Evolutionary conservation across 2,113 vertebrate species (phyloP).

Genomic region (Ochotona curzoniae): DNA sequence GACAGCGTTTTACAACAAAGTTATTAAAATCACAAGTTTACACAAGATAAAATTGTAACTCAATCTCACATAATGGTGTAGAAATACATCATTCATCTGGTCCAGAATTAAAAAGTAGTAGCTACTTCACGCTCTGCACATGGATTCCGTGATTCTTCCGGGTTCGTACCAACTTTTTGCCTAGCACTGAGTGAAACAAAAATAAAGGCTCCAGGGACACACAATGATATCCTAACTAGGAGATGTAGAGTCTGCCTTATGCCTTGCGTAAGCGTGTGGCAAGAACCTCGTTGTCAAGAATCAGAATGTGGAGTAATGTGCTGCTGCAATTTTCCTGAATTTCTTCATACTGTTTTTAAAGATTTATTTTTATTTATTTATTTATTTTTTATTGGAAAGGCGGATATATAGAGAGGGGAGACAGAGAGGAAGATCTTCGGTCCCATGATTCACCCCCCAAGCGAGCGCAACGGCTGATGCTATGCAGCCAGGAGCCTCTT

Average conservation of each 20-base stretch:
- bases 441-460: no score
- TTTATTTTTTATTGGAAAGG: no score
- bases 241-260: neutral
- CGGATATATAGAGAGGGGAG: no score
- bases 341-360: neutral
- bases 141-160: neutral
- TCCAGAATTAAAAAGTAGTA: neutral
- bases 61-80: neutral
- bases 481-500: no score
- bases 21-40: neutral
- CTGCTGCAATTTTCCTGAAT: neutral
- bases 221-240: neutral
- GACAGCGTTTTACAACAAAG: neutral
- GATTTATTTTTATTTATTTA: no score
- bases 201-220: no score
- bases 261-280: accelerated
- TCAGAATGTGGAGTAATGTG: neutral
- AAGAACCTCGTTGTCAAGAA: neutral
- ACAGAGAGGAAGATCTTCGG: no score
- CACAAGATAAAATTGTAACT: neutral
- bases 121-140: neutral
- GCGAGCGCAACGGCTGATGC: no score
- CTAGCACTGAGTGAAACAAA: neutral
- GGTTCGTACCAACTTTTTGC: neutral
- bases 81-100: neutral